These are phyloP conservation scores for Nicator chloris DNA, from an alignment of 2,113 vertebrate genomes.

Conservation along the genomic window DNA sequence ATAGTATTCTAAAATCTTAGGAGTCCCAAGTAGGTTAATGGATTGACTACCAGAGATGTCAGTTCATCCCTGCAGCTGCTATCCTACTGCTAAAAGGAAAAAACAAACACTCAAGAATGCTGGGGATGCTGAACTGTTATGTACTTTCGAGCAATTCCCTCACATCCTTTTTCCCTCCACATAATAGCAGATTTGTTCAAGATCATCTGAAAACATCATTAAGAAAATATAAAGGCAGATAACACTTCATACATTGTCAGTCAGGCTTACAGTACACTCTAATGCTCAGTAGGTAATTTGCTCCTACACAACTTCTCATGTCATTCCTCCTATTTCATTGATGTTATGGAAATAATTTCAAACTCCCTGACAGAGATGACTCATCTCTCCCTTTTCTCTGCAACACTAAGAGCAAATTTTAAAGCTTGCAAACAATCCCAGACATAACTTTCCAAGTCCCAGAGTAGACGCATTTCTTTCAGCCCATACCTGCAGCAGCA, in stretches of 20 bases:
- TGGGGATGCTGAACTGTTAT: background rate
- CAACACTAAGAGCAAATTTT: background rate
- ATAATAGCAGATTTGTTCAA: background rate
- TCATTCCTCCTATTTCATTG: background rate
- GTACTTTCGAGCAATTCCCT: background rate
- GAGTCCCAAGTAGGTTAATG: background rate
- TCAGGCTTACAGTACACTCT: background rate
- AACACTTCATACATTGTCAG: background rate
- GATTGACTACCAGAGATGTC: background rate
- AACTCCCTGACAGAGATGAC: background rate
- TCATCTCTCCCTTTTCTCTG: background rate
- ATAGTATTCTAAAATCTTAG: background rate
- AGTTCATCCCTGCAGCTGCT: background rate
- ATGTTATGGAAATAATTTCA: background rate
- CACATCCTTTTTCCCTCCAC: background rate
- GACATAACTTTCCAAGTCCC: background rate
- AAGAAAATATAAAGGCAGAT: background rate
- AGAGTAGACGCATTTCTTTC: fast-evolving
- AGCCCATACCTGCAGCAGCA: background rate
- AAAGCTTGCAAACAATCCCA: background rate
- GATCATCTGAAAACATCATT: background rate
- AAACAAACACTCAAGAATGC: background rate
- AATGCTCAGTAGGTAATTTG: background rate
- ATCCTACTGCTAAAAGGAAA: background rate
- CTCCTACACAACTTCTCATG: background rate